These are phyloP conservation scores for Cebuella pygmaea DNA, from an alignment of 2,797 vertebrate genomes.

Conservation along the genomic window DNA sequence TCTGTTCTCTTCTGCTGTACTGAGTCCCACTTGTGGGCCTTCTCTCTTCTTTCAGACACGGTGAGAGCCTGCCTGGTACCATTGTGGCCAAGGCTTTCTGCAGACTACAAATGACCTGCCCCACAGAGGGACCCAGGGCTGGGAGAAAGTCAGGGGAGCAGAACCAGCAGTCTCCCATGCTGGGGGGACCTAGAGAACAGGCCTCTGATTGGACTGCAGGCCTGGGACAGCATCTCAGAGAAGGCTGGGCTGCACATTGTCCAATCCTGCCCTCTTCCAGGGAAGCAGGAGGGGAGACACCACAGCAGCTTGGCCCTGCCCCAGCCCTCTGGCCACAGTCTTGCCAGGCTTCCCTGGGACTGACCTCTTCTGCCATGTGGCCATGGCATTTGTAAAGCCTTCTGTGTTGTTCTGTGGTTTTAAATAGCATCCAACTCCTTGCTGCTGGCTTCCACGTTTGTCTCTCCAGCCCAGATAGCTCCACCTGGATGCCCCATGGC, in stretches of 20 bases:
- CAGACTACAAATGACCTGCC: not conserved
- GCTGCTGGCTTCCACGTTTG: not conserved
- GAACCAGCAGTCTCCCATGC: not conserved
- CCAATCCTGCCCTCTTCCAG: not conserved
- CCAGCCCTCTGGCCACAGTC: not conserved
- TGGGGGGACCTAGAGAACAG: not conserved
- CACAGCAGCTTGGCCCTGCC: too few relatives aligned
- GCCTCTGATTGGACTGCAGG: not conserved
- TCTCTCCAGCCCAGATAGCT: not conserved
- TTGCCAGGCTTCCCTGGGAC: not conserved
- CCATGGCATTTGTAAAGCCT: not conserved
- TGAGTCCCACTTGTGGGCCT: not conserved
- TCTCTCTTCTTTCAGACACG: not conserved
- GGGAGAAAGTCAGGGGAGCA: not conserved
- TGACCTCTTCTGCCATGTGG: not conserved
- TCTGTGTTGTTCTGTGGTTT: not conserved
- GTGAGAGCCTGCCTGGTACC: not conserved
- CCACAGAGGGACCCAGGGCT: not conserved
- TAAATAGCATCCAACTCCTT: not conserved
- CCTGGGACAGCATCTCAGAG: not conserved
- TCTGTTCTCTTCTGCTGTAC: not conserved
- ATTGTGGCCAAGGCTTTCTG: not conserved
- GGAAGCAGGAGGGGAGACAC: not conserved
- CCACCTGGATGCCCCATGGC: not conserved
- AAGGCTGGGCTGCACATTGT: fast-evolving